Evolutionary conservation across 2,113 vertebrate species (phyloP), one percentile per base, ranked within the genome.

Genomic region (Typhlomys cinereus): DNA sequence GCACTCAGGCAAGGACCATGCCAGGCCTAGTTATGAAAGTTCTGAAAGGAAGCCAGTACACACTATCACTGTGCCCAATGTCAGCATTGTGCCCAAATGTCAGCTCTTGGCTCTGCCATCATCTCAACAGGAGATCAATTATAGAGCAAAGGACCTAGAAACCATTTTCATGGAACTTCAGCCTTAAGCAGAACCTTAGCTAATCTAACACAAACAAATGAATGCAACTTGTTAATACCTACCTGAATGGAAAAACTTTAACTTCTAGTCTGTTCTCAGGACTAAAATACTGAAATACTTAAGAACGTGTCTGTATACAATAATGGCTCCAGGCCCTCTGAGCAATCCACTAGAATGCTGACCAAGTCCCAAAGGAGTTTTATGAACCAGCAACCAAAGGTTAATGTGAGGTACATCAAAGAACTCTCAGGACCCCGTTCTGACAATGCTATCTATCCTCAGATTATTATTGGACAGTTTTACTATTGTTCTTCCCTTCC

Each of bases 91-190:
- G 66, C 23, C 66, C 70, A 89, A 70, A 73, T 4, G 20, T 48
- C 21, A 82, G 31, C 36, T 54, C 62, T 71, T 74, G 36, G 62
- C 59, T 92, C n/a, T 31, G 70, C 31, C 44, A 69, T 54, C 50
- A 85, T 94, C 76, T 69, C 78, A 74, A 59, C 39, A 62, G 18
- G 1, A 67, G 82, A 73, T 88, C 85, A 80, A 61, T 39, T 44
- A 78, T 7, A 92, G 66, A 95, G 66, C 78, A 90, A 91, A 93
- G 91, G 85, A 89, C 34, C 36, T 81, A 89, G 75, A 89, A 92
- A 87, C 46, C 73, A 84, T 66, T 82, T 90, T 23, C 69, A 70
- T 85, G 27, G 78, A 91, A 84, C 20, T 44, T 94, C 85, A 85
- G 83, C 31, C 82, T 79, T 90, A 8, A 52, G 78, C 70, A 89